These are phyloP conservation scores for Rhea americana DNA, from an alignment of 2,113 vertebrate genomes.

Conservation along the genomic window DNA sequence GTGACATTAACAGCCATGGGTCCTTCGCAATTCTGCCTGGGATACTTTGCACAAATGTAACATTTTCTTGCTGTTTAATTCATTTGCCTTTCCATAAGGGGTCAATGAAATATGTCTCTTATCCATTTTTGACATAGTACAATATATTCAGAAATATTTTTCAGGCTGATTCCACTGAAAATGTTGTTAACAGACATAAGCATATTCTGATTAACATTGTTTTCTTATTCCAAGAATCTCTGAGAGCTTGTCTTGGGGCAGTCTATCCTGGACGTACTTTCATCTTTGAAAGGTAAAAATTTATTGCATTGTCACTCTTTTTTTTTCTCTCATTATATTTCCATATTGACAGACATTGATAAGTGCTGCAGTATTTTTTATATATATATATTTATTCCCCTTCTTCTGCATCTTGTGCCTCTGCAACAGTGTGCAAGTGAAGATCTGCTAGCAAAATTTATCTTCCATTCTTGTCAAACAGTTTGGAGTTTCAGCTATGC, in stretches of 20 bases:
- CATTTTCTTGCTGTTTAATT: not conserved
- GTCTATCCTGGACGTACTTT: not conserved
- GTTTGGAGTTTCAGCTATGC: not conserved
- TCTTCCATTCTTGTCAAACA: not conserved
- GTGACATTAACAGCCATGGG: not conserved
- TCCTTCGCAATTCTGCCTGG: rapidly evolving
- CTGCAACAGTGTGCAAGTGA: not conserved
- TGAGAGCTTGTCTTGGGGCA: not conserved
- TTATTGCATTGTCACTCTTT: not conserved
- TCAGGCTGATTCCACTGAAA: not conserved
- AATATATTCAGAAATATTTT: not conserved
- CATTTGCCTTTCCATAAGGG: not conserved
- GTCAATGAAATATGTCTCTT: not conserved
- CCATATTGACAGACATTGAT: not conserved
- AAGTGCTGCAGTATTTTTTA: not conserved
- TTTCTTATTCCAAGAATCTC: not conserved
- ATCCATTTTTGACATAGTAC: not conserved
- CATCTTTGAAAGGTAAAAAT: not conserved
- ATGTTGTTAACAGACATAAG: not conserved
- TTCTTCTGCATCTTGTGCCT: not conserved
- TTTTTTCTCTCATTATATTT: not conserved
- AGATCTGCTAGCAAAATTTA: not conserved
- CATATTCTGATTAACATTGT: not conserved
- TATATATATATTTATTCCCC: not conserved
- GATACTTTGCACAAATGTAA: not conserved